These are phyloP conservation scores for Agonopterix subpropinquella DNA, from an alignment of 2,888 invertebrate genomes.

Conservation along the genomic window DNA sequence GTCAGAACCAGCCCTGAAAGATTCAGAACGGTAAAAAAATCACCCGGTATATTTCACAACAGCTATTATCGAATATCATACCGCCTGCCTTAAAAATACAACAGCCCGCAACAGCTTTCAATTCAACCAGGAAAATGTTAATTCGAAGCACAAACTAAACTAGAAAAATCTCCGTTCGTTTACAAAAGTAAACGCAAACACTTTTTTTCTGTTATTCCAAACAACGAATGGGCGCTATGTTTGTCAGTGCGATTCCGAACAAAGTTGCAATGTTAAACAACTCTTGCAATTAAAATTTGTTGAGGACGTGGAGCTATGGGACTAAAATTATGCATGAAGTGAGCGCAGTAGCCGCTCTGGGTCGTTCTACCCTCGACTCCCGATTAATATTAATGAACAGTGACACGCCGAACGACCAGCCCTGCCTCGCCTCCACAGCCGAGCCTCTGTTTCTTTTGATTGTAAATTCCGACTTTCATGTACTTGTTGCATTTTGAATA, in stretches of 20 bases:
- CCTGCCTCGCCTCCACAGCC: slow-evolving; percentile 27
- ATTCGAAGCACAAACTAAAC: not conserved
- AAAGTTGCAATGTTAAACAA: slow-evolving; percentile 43
- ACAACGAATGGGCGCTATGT: slow-evolving; percentile 15
- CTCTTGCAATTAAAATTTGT: slow-evolving; percentile 65
- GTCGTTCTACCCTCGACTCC: slow-evolving; percentile 42
- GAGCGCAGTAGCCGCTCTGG: slow-evolving; percentile 50
- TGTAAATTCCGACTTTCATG: slow-evolving; percentile 47
- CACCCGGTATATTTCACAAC: too few species aligned
- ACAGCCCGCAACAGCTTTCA: too few species aligned
- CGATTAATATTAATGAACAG: slow-evolving; percentile 71
- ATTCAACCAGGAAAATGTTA: not conserved
- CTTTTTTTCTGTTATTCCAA: slow-evolving; percentile 19
- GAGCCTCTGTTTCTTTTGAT: slow-evolving; percentile 59
- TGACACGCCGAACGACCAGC: slow-evolving; percentile 54
- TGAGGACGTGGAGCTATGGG: slow-evolving; percentile 39
- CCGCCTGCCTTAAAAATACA: too few species aligned
- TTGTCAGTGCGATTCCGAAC: slow-evolving; percentile 30
- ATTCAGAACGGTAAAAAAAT: too few species aligned
- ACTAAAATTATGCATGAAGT: slow-evolving; percentile 65
- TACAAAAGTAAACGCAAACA: not conserved
- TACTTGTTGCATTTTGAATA: slow-evolving; percentile 55
- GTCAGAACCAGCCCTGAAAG: too few species aligned
- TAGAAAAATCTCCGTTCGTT: slow-evolving; percentile 1
- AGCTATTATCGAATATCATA: too few species aligned